Conservation (phyloP, 37 sponge, comb jelly and placozoan genomes). For the Ianthella basta region DNA sequence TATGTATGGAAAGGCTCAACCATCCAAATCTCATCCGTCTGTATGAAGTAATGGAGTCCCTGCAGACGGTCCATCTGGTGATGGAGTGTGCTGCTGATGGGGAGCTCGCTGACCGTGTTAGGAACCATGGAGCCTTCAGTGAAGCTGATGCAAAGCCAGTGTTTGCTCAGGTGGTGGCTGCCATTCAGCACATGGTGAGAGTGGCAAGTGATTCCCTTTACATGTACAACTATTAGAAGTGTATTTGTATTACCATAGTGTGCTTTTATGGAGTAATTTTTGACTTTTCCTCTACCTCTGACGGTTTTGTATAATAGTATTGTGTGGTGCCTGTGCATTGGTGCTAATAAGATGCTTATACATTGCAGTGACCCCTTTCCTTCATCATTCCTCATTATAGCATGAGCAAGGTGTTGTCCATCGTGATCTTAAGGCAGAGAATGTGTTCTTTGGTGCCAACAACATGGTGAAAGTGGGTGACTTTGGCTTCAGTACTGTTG, state of each 20-base stretch:
- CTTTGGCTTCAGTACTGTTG: conserved; percentile 85
- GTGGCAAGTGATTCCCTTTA: too few species aligned
- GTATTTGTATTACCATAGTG: too few species aligned
- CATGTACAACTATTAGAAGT: too few species aligned
- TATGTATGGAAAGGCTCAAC: conserved; percentile 74
- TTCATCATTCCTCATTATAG: conserved; percentile 37
- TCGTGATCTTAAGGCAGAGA: conserved; percentile 88
- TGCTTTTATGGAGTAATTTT: too few species aligned
- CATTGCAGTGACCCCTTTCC: not conserved
- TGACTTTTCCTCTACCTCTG: too few species aligned
- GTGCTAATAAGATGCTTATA: not conserved
- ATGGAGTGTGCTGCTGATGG: conserved; percentile 84
- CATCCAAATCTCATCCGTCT: conserved; percentile 81
- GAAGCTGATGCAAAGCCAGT: conserved; percentile 65
- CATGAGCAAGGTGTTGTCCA: conserved; percentile 72
- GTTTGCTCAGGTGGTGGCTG: conserved; percentile 71
- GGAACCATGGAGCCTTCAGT: conserved; percentile 45
- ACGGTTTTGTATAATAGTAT: too few species aligned
- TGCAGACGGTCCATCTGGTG: conserved; percentile 62
- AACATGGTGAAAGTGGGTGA: conserved; percentile 77
- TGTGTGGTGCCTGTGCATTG: too few species aligned
- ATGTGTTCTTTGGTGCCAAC: conserved; percentile 70
- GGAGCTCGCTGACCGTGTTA: conserved; percentile 52
- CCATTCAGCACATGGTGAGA: conserved; percentile 81
- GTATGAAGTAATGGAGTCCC: conserved; percentile 77